Evolutionary conservation across 2,888 invertebrate genomes (phyloP).

Genomic region (Endotricha flammealis): DNA sequence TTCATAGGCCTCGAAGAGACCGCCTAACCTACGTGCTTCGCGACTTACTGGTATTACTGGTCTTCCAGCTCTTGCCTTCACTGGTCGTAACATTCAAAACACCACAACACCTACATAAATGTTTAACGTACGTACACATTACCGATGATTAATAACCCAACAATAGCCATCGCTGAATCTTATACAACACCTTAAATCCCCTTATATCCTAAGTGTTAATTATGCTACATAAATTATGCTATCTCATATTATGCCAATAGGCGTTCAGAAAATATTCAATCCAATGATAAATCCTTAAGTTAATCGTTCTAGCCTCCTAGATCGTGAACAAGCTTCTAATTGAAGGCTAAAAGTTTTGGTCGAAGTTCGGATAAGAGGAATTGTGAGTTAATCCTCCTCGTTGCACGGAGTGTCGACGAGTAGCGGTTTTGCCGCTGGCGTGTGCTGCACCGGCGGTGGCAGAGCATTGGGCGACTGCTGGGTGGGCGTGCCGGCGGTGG

Average conservation of each 20-base stretch:
- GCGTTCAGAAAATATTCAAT: conserved; percentile 54
- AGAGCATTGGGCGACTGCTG: conserved; percentile 49
- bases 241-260: conserved; percentile 62
- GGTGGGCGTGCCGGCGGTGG: conserved; percentile 36
- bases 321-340: conserved; percentile 29
- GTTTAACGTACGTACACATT: conserved; percentile 56
- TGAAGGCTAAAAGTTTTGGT: conserved; percentile 10
- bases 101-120: conserved; percentile 51
- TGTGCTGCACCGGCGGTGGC: conserved; percentile 46
- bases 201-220: conserved; percentile 53
- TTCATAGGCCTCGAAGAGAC: conserved; percentile 54
- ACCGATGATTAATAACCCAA: conserved; percentile 62
- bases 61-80: conserved; percentile 40
- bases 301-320: conserved; percentile 30
- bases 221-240: conserved; percentile 63
- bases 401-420: conserved; percentile 68
- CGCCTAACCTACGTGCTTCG: conserved; percentile 52
- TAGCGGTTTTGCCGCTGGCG: conserved; percentile 55
- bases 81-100: conserved; percentile 53
- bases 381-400: conserved; percentile 56
- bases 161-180: conserved; percentile 63
- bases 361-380: conserved; percentile 7
- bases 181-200: conserved; percentile 68
- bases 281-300: conserved; percentile 35
- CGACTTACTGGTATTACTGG: conserved; percentile 45